Conservation (phyloP, 92 coral and sea anemone species). For the Anthopleura xanthogrammica region DNA sequence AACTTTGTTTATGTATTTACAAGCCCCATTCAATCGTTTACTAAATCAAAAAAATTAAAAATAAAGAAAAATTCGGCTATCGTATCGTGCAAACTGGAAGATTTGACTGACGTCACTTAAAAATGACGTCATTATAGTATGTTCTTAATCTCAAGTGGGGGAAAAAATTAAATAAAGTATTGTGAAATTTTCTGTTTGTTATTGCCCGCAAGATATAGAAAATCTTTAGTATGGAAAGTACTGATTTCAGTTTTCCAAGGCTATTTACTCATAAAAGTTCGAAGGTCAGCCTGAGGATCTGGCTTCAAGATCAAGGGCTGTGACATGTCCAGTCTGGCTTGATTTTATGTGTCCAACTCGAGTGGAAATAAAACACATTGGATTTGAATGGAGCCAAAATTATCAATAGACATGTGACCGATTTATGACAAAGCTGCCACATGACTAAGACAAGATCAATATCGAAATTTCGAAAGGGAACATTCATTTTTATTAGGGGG, state of each 20-base stretch:
- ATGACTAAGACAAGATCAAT: too few species aligned
- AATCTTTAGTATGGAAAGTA: neutral
- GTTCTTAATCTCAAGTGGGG: too few species aligned
- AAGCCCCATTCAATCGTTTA: neutral
- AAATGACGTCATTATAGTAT: neutral
- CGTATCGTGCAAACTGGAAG: neutral
- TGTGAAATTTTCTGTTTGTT: too few species aligned
- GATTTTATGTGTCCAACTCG: neutral
- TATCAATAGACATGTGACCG: neutral
- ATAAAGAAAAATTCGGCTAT: too few species aligned
- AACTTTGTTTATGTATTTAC: neutral
- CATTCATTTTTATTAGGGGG: too few species aligned
- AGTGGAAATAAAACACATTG: slow-evolving; percentile 1
- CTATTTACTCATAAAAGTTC: neutral
- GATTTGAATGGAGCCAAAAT: neutral
- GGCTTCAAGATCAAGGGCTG: neutral
- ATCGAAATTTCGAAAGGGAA: too few species aligned
- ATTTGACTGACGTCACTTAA: neutral
- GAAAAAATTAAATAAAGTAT: neutral
- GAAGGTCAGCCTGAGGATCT: neutral
- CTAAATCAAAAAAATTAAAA: neutral
- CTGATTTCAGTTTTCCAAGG: neutral
- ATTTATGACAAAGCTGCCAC: too few species aligned
- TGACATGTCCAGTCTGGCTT: neutral
- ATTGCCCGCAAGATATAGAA: too few species aligned